phyloP scores from a whole-genome alignment of 1,140 invertebrate genomes.

The Teleopsis dalmanni region DNA sequence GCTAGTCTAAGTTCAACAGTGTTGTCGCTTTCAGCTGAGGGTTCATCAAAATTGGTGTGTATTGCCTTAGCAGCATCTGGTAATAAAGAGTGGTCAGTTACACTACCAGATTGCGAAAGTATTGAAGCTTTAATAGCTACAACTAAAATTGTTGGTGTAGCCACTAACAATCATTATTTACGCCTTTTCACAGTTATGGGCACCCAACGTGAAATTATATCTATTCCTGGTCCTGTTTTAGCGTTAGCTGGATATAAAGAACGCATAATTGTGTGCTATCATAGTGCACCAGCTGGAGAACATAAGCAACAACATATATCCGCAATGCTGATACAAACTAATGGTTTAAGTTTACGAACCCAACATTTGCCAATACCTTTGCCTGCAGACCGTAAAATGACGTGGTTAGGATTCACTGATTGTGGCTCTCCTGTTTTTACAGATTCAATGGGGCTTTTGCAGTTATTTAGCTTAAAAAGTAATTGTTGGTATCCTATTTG shows the following conservation, averaged over 20 bases:
- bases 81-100: conserved; percentile 80
- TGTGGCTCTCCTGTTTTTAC: conserved; percentile 61
- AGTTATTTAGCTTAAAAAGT: conserved; percentile 55
- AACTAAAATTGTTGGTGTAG: conserved; percentile 66
- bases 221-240: conserved; percentile 66
- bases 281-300: conserved; percentile 47
- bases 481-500: conserved; percentile 72
- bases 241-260: conserved; percentile 53
- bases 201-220: conserved; percentile 69
- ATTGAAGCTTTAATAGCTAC: conserved; percentile 64
- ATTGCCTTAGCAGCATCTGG: conserved; percentile 67
- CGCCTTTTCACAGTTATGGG: conserved; percentile 79
- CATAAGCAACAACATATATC: conserved; percentile 52
- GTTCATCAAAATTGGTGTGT: conserved; percentile 62
- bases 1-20: conserved; percentile 74
- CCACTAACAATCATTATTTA: conserved; percentile 64
- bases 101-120: conserved; percentile 70
- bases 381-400: conserved; percentile 58
- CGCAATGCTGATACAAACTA: conserved; percentile 47
- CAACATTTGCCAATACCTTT: conserved; percentile 53
- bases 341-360: conserved; percentile 24
- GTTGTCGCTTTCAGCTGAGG: conserved; percentile 69
- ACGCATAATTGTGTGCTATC: conserved; percentile 70
- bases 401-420: conserved; percentile 79
- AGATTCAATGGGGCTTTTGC: conserved; percentile 61